These are phyloP conservation scores for Pyrrhosoma nymphula DNA, from an alignment of 2,888 invertebrate genomes.

Conservation along the genomic window DNA sequence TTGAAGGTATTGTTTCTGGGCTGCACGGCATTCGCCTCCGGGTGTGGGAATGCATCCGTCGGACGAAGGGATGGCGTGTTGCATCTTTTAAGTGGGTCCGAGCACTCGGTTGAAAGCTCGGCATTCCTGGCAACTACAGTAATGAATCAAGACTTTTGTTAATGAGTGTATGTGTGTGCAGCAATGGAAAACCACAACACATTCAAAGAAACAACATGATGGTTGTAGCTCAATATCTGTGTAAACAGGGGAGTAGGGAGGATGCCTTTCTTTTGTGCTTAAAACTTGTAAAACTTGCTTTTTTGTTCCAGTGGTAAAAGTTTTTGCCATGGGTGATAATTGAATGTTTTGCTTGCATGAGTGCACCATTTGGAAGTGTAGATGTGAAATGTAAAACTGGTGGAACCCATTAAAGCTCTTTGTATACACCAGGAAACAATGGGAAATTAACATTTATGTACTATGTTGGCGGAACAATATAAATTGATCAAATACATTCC, in stretches of 20 bases:
- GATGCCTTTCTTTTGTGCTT: slow-evolving; percentile 71
- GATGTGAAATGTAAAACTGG: slow-evolving; percentile 71
- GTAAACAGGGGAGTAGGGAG: slow-evolving; percentile 72
- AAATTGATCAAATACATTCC: too few species aligned
- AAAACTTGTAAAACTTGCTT: slow-evolving; percentile 68
- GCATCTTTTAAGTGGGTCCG: slow-evolving; percentile 67
- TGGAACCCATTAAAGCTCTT: slow-evolving; percentile 71
- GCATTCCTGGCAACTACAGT: slow-evolving; percentile 67
- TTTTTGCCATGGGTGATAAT: slow-evolving; percentile 68
- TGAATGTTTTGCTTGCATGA: slow-evolving; percentile 69
- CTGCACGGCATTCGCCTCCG: slow-evolving; percentile 65
- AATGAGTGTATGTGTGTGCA: slow-evolving; percentile 67
- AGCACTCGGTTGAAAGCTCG: slow-evolving; percentile 67
- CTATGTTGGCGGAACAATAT: too few species aligned
- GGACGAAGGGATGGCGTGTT: slow-evolving; percentile 66
- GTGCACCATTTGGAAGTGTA: slow-evolving; percentile 71
- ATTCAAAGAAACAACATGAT: slow-evolving; percentile 68
- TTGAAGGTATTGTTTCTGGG: slow-evolving; percentile 67
- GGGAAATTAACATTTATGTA: too few species aligned
- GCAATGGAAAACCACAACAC: slow-evolving; percentile 67
- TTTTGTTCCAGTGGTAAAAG: slow-evolving; percentile 68
- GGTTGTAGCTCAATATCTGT: slow-evolving; percentile 70
- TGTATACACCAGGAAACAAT: slow-evolving; percentile 72
- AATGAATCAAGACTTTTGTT: slow-evolving; percentile 67
- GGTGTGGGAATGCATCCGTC: slow-evolving; percentile 66